These are phyloP conservation scores for Autographa gamma DNA, from an alignment of 2,888 invertebrate species.

Conservation along the genomic window DNA sequence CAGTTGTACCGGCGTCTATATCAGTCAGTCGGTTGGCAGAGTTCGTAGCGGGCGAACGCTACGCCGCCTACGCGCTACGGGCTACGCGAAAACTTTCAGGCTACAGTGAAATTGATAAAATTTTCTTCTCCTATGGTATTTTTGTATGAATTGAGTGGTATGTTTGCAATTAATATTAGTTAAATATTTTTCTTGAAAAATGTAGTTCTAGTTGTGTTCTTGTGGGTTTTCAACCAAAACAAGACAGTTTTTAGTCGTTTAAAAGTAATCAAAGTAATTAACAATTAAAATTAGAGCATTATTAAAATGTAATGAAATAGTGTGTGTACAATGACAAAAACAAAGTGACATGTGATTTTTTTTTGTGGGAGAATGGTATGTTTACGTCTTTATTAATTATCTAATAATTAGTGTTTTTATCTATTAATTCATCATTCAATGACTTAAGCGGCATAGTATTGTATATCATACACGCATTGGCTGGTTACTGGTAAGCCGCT, in stretches of 20 bases:
- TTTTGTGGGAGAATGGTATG: conserved; percentile 40
- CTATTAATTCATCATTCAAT: too few relatives aligned
- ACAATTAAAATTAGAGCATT: background rate
- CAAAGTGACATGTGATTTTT: conserved; percentile 38
- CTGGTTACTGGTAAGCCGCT: too few relatives aligned
- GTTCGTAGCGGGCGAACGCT: conserved; percentile 67
- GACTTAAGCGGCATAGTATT: too few relatives aligned
- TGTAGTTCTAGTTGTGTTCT: background rate
- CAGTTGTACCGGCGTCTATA: conserved; percentile 4
- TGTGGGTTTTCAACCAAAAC: background rate
- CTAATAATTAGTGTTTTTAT: background rate
- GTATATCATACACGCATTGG: too few relatives aligned
- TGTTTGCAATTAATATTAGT: background rate
- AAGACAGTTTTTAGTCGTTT: background rate
- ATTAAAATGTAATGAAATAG: conserved; percentile 30
- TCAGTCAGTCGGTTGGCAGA: conserved; percentile 63
- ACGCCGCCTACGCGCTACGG: conserved; percentile 60
- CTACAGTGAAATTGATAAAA: conserved; percentile 11
- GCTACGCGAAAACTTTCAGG: conserved; percentile 62
- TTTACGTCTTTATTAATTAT: background rate
- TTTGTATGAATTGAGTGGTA: background rate
- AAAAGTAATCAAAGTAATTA: background rate
- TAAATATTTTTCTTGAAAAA: background rate
- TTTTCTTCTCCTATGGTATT: background rate
- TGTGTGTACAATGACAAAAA: conserved; percentile 39